phyloP scores from a whole-genome alignment of 2,888 invertebrate species.

The Melikaiella ostensackeni region DNA sequence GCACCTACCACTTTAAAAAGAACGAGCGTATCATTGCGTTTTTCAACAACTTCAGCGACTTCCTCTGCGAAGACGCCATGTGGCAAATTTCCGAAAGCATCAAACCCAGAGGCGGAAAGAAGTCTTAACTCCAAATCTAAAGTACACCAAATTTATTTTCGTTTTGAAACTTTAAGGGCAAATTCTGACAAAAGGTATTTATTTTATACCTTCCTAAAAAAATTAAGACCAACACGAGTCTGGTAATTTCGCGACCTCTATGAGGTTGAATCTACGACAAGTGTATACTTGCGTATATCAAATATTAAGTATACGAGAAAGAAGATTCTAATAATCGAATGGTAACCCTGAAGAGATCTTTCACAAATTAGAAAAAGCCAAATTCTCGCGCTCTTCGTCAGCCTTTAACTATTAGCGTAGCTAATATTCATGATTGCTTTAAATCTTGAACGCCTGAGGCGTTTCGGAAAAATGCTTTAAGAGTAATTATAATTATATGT shows the following conservation, averaged over 20 bases:
- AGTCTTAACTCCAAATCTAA: constrained; percentile 75
- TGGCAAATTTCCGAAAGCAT: constrained; percentile 99
- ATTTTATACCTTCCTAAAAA: constrained; percentile 48
- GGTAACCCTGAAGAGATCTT: background rate
- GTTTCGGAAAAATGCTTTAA: constrained; percentile 56
- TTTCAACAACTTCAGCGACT: constrained; percentile 98
- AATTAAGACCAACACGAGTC: constrained; percentile 52
- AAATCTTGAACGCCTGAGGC: constrained; percentile 36
- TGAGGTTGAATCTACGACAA: constrained; percentile 59
- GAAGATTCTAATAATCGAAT: constrained; percentile 3
- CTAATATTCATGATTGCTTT: constrained; percentile 58
- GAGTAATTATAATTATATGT: constrained; percentile 57
- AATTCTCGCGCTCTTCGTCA: constrained; percentile 32
- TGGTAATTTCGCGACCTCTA: constrained; percentile 62
- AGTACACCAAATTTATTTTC: constrained; percentile 63
- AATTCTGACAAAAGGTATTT: constrained; percentile 44
- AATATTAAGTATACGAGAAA: constrained; percentile 15
- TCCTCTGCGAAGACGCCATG: constrained; percentile 97
- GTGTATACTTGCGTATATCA: constrained; percentile 1
- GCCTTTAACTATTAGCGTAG: constrained; percentile 53
- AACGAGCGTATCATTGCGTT: constrained; percentile 96
- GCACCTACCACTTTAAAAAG: constrained; percentile 94
- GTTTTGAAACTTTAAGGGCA: constrained; percentile 55
- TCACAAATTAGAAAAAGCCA: constrained; percentile 19
- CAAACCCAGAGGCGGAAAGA: constrained; percentile 89